Base-by-base conservation (phyloP, 2,797 vertebrate species). In the Neosilurus mollespiculum region DNA sequence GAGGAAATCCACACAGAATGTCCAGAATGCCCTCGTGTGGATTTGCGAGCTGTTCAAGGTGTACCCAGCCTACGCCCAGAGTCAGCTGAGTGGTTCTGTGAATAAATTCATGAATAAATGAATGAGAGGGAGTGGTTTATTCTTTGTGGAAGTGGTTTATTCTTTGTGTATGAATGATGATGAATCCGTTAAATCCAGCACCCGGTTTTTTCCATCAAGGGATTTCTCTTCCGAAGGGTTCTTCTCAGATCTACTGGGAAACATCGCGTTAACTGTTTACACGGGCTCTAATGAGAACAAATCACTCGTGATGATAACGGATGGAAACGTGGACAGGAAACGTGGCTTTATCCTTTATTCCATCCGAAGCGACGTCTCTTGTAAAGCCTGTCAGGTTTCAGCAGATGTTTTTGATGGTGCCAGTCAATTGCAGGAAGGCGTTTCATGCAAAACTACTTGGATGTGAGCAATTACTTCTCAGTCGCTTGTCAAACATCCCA, bases 361-460 rank as follows among this genome's bases (percentile, higher is more conserved):
- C 43, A 16, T 65, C 43, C 54, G 51, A 84, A 85, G 67, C 76
- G 53, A 72, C 69, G 22, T 76, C 51, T 86, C 81, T 81, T 62
- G 12, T 81, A 64, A 82, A 88, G 84, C 87, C 84, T 82, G 76
- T 81, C 83, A 69, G 76, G 72, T 53, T 61, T 80, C 30, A 75
- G 84, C 88, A 87, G 88, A 88, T 89, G 88, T 87, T 88, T 89
- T 75, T 62, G 64, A 87, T 77, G 83, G 82, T 81, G 77, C 64
- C 87, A 87, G 85, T 87, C 87, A 82, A 71, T 70, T 24, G 70
- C 61, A 24, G 76, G 67, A 67, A 88, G 75, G 70, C 77, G 84
- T 86, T 88, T 88, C 84, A 78, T 69, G 84, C 72, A 71, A 72
- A 87, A 85, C 59, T 12, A 73, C 78, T 85, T 69, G 66, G 80